A percentile compares a stretch with the other conserved stretches of the same genome.
Conservation (phyloP, 2,888 invertebrate genomes). For the Nasonia oneida region DNA sequence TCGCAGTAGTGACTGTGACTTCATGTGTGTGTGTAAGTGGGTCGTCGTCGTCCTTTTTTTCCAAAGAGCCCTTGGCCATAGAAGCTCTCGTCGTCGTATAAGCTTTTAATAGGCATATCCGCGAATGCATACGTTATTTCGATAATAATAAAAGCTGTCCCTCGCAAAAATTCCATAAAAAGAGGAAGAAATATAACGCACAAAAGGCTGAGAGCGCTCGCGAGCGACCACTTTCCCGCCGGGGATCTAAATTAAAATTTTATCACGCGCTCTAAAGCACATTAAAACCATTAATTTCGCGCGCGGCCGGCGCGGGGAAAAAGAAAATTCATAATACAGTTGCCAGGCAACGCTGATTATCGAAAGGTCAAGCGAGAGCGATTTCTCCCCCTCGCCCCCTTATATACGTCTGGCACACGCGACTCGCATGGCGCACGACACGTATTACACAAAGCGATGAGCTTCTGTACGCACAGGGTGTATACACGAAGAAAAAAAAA, state of each 20-base stretch:
- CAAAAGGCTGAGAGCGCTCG: not conserved
- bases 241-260: conserved; percentile 5
- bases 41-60: not conserved
- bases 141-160: not conserved
- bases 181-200: not conserved
- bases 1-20: not conserved
- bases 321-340: conserved; percentile 13
- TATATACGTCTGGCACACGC: not conserved
- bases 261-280: not conserved
- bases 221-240: not conserved
- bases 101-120: not conserved
- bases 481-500: not conserved
- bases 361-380: conserved; percentile 11
- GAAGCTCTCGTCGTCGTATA: not conserved
- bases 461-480: not conserved
- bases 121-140: no score
- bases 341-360: conserved; percentile 12
- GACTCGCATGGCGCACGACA: not conserved
- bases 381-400: conserved; percentile 4
- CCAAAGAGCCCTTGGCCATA: not conserved
- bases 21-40: not conserved
- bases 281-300: conserved; percentile 13
- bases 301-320: not conserved
- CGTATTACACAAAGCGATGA: conserved; percentile 27
- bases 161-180: not conserved